A percentile compares a stretch with the other conserved stretches of the same genome.
Evolutionary conservation across 2,888 invertebrate species (phyloP).

Genomic region (Tuberolachnus salignus): DNA sequence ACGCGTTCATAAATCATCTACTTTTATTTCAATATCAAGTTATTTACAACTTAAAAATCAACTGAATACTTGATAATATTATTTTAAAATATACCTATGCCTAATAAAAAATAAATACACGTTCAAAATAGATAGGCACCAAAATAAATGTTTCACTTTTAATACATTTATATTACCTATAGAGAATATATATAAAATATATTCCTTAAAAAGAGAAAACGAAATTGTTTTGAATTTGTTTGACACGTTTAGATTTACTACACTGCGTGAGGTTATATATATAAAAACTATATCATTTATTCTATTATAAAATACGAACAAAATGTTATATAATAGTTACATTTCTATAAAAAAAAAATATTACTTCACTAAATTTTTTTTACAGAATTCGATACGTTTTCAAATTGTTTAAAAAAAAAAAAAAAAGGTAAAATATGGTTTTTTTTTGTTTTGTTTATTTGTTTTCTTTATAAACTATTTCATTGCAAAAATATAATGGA

Average conservation of each 20-base stretch:
- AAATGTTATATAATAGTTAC: neutral
- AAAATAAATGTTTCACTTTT: neutral
- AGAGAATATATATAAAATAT: neutral
- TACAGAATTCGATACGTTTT: slow-evolving; percentile 2
- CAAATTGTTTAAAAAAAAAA: neutral
- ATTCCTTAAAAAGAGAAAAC: neutral
- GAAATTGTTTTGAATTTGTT: neutral
- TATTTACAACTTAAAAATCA: no score
- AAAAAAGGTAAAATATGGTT: slow-evolving; percentile 10
- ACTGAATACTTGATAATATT: no score
- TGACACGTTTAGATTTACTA: neutral
- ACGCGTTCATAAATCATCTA: no score
- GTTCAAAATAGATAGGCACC: neutral
- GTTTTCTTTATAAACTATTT: slow-evolving; percentile 22
- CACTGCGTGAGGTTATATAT: no score
- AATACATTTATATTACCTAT: neutral
- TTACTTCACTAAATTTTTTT: slow-evolving; percentile 4
- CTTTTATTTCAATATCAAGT: no score
- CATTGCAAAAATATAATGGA: neutral
- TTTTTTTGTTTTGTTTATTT: neutral
- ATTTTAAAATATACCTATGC: no score
- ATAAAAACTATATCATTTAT: neutral
- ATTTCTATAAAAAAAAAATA: neutral
- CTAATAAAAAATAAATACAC: no score
- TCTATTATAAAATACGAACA: neutral